phyloP scores from a whole-genome alignment of 1,140 invertebrate species.

The Bombus vancouverensis region DNA sequence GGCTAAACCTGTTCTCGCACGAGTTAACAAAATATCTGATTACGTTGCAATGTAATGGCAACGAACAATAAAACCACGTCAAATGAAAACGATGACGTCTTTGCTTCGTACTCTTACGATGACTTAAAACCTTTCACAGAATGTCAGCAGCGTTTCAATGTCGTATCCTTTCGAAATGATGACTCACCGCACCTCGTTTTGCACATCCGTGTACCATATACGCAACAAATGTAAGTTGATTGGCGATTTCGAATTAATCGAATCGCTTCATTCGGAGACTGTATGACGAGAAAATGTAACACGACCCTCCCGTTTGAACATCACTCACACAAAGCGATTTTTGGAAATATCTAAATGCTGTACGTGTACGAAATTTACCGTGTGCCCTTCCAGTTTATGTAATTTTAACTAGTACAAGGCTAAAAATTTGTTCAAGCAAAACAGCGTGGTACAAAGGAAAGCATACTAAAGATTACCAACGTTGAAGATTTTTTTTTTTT shows the following conservation, averaged over 20 bases:
- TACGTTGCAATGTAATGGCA: neutral
- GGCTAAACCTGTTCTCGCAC: neutral
- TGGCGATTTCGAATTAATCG: neutral
- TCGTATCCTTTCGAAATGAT: slow-evolving; percentile 43
- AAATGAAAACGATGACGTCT: neutral
- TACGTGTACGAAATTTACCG: too few species aligned
- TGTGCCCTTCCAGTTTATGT: neutral
- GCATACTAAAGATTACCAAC: neutral
- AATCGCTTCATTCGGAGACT: neutral
- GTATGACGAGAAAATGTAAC: too few species aligned
- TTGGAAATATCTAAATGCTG: too few species aligned
- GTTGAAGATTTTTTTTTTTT: too few species aligned
- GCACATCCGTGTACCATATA: slow-evolving; percentile 32
- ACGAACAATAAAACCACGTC: neutral
- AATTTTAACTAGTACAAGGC: neutral
- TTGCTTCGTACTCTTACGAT: neutral
- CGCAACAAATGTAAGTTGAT: neutral
- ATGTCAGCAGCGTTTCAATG: slow-evolving; percentile 21
- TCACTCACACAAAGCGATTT: too few species aligned
- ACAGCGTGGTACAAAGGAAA: neutral
- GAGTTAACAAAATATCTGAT: neutral
- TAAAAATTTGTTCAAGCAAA: neutral
- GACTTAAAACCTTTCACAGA: slow-evolving; percentile 21
- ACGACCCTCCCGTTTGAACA: rapidly evolving
- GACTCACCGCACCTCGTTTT: slow-evolving; percentile 44